Conservation (phyloP, 2,113 vertebrate genomes). For the Pterocles orientalis region DNA sequence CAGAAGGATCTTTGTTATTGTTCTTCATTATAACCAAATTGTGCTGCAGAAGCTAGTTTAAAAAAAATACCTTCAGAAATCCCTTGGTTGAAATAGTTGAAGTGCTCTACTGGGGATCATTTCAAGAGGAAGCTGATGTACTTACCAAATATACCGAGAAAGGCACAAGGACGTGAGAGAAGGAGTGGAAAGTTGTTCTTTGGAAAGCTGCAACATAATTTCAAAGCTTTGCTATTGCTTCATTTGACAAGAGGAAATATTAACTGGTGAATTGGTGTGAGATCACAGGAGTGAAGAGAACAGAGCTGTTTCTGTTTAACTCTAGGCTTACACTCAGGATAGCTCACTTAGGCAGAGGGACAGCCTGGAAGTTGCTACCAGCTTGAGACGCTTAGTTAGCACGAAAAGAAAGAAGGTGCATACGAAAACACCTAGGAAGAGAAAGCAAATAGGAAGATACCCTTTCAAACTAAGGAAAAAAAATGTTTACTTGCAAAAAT, state of each 20-base stretch:
- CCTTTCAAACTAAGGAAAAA: background rate
- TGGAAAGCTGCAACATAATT: background rate
- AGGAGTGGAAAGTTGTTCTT: conserved; percentile 37
- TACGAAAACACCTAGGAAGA: background rate
- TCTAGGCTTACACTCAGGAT: background rate
- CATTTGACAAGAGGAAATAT: conserved; percentile 44
- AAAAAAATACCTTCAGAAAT: conserved; percentile 32
- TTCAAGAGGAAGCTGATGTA: conserved; percentile 47
- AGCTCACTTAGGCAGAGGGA: background rate
- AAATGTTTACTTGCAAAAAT: background rate
- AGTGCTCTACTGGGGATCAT: conserved; percentile 38
- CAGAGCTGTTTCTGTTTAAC: background rate
- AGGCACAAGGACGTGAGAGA: background rate
- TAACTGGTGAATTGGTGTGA: background rate
- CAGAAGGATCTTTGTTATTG: background rate
- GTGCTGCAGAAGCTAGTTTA: background rate
- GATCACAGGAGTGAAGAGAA: background rate
- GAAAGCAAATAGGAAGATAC: background rate
- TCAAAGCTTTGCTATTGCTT: conserved; percentile 37
- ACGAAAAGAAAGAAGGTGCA: background rate
- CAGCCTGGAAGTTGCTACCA: background rate
- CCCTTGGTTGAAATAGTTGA: background rate
- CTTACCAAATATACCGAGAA: conserved; percentile 10
- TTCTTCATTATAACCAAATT: conserved; percentile 44
- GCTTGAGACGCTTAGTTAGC: background rate